These are phyloP conservation scores for Diadegma fenestrale DNA, from an alignment of 2,888 invertebrate species.

Conservation along the genomic window DNA sequence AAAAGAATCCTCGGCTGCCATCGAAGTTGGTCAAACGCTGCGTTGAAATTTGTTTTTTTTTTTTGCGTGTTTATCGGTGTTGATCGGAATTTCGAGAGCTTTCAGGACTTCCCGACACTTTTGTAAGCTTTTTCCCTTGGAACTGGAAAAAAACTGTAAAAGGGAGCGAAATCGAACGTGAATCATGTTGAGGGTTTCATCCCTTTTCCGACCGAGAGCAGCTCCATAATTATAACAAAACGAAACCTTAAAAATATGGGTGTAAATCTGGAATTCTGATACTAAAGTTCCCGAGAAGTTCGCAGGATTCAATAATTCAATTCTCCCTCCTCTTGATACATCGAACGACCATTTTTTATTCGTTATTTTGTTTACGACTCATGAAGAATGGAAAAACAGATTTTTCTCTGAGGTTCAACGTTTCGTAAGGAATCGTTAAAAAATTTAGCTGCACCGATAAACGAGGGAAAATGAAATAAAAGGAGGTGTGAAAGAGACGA, in stretches of 20 bases:
- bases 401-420: background rate
- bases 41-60: background rate
- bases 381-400: background rate
- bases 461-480: conserved; percentile 11
- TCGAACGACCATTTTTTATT: background rate
- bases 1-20: background rate
- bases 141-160: background rate
- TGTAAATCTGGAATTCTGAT: background rate
- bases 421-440: conserved; percentile 1
- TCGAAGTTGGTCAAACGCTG: conserved; percentile 17
- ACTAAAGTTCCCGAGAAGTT: background rate
- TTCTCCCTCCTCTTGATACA: background rate
- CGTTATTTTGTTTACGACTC: background rate
- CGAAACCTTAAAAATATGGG: background rate
- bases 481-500: background rate
- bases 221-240: background rate
- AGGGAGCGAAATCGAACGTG: background rate
- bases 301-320: background rate
- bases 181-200: background rate
- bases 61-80: background rate
- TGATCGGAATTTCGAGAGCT: conserved; percentile 6
- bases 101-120: conserved; percentile 8
- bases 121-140: background rate
- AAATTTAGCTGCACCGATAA: conserved; percentile 3
- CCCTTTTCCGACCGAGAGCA: background rate